Conservation (phyloP, 1,140 invertebrate genomes). For the Octopus bimaculoides region DNA sequence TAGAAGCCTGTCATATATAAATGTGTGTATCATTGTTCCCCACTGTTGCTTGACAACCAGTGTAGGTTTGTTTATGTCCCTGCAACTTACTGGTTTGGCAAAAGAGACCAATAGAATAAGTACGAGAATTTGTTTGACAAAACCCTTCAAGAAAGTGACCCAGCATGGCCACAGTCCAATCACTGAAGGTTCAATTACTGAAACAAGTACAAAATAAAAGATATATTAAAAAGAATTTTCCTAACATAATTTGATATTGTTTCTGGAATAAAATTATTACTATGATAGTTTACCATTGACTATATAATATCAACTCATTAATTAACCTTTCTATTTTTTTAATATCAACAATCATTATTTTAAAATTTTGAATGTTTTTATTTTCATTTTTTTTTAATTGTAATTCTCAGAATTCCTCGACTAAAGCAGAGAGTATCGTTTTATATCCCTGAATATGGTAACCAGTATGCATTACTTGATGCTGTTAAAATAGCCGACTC, state of each 20-base stretch:
- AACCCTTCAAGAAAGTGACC: too few relatives aligned
- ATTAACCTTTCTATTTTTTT: not conserved
- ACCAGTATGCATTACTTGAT: slow-evolving; percentile 78
- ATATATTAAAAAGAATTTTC: not conserved
- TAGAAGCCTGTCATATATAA: too few relatives aligned
- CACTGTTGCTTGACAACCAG: too few relatives aligned
- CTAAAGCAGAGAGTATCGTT: slow-evolving; percentile 85
- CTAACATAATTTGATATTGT: not conserved
- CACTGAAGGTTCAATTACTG: not conserved
- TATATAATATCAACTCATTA: not conserved
- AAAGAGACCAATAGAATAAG: too few relatives aligned
- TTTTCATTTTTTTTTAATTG: slow-evolving; percentile 13
- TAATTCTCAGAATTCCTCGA: slow-evolving; percentile 68
- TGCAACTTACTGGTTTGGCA: too few relatives aligned
- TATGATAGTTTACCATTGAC: not conserved
- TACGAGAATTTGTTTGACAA: too few relatives aligned
- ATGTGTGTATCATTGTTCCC: too few relatives aligned
- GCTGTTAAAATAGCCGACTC: slow-evolving; percentile 81
- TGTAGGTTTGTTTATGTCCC: too few relatives aligned
- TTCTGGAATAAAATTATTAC: not conserved
- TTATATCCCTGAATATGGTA: slow-evolving; percentile 67
- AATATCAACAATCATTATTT: not conserved
- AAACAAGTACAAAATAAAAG: too few relatives aligned
- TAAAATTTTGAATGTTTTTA: not conserved
- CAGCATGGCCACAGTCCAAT: not conserved